Base-by-base conservation (phyloP, 2,888 invertebrate genomes). In the Euproctis similis region DNA sequence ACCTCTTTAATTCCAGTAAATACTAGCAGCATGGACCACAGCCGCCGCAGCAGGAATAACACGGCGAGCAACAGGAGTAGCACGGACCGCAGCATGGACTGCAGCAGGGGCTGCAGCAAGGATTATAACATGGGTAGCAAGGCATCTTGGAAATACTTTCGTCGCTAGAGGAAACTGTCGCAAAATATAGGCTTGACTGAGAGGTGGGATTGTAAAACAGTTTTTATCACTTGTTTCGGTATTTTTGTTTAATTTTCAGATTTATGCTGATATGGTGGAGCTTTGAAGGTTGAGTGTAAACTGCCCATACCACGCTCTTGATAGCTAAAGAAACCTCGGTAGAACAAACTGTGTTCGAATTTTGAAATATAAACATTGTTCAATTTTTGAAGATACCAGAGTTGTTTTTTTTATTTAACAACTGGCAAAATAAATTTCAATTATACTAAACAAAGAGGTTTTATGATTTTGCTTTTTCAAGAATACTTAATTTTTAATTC, bases 211-310 rank as follows among this genome's bases (percentile, higher is more conserved):
- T n/a, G 19, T 5, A n/a, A 17, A 17, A 17, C 29, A 39, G 28
- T 12, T 22, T 12, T 12, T 18, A 42, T 42, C 28, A 36, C 39
- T 44, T 36, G 34, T 41, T 37, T 41, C 42, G 19, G 39, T 36
- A 31, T 36, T 45, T 50, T 48, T 50, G 46, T 29, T 31, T 41
- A 40, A 39, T 34, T 36, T n/a, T n/a, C n/a, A n/a, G n/a, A n/a
- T n/a, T 36, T 34, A 23, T 36, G 33, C 37, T 36, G 55, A 29
- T n/a, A 32, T 66, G 56, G 64, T 69, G 67, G 42, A 34, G 43
- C 53, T 53, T 64, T 70, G 71, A 54, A 49, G 42, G 52, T 55
- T 56, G 56, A 34, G 39, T 54, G 40, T 36, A 52, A 42, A 58
- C 37, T 69, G 63, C 33, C 21, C 14, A 6, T 6, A 2, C 0